Percentiles rank a stretch among this genome's conserved stretches.
Evolutionary conservation across 1,140 invertebrate genomes (phyloP).

Genomic region (Leptestheria dahalacensis): DNA sequence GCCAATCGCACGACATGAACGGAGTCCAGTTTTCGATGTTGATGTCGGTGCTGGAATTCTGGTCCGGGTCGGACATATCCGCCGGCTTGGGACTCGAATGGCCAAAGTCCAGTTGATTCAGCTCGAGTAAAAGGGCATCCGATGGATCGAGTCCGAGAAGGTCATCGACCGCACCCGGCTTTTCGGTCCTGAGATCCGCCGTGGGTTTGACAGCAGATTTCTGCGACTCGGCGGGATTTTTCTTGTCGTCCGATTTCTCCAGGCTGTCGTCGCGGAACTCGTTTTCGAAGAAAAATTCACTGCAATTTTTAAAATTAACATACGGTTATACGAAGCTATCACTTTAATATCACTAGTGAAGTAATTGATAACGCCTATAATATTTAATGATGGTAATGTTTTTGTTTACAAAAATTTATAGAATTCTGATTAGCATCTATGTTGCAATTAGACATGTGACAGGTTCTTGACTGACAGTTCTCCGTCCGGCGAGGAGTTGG

Average conservation of each 20-base stretch:
- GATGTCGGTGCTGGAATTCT: no score
- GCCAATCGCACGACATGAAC: not conserved
- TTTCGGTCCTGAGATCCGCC: not conserved
- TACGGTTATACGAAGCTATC: no score
- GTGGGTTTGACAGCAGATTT: not conserved
- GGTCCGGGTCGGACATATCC: no score
- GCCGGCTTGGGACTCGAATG: not conserved
- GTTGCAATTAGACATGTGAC: no score
- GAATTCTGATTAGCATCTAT: no score
- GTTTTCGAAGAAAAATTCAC: conserved; percentile 13
- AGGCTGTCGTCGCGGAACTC: conserved; percentile 13
- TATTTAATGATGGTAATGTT: no score
- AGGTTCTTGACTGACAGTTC: conserved; percentile 9
- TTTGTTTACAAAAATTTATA: no score
- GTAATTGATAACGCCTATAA: no score
- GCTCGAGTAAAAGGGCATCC: not conserved
- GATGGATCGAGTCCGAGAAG: not conserved
- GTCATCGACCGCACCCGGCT: not conserved
- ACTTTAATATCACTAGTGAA: no score
- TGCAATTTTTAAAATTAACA: not conserved
- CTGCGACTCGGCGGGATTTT: not conserved
- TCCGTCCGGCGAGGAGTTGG: conserved; percentile 24
- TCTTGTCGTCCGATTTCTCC: not conserved
- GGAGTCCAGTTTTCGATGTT: not conserved
- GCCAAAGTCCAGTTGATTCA: conserved; percentile 1